phyloP scores from a whole-genome alignment of 1,140 invertebrate species.

The Mizuhopecten yessoensis region DNA sequence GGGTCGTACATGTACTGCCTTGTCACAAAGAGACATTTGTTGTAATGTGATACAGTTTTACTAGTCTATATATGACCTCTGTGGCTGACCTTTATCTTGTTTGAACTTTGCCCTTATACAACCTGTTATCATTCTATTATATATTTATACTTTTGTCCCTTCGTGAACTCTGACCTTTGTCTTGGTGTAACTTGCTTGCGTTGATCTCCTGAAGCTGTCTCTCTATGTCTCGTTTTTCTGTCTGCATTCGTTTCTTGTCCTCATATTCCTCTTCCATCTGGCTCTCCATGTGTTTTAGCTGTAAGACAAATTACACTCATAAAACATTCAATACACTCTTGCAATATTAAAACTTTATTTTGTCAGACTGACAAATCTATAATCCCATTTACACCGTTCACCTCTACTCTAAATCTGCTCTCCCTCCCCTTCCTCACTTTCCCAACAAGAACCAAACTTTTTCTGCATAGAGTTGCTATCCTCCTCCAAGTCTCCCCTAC shows the following conservation, averaged over 20 bases:
- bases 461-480: no score
- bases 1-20: no score
- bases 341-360: background rate
- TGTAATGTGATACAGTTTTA: no score
- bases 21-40: no score
- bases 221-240: constrained; percentile 96
- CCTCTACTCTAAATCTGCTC: no score
- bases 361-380: background rate
- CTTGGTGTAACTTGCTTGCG: constrained; percentile 83
- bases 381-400: no score
- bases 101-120: background rate
- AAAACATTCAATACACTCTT: background rate
- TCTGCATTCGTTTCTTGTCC: constrained; percentile 92
- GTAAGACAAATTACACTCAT: constrained; percentile 57
- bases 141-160: background rate
- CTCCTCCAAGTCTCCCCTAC: no score
- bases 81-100: background rate
- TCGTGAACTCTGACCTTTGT: constrained; percentile 74
- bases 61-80: no score
- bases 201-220: constrained; percentile 90
- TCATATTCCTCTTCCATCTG: constrained; percentile 97
- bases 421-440: no score
- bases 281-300: constrained; percentile 89
- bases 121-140: constrained; percentile 39
- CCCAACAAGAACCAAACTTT: no score